Evolutionary conservation across 2,113 vertebrate genomes (phyloP).

Genomic region (Cyprinodon tularosa): DNA sequence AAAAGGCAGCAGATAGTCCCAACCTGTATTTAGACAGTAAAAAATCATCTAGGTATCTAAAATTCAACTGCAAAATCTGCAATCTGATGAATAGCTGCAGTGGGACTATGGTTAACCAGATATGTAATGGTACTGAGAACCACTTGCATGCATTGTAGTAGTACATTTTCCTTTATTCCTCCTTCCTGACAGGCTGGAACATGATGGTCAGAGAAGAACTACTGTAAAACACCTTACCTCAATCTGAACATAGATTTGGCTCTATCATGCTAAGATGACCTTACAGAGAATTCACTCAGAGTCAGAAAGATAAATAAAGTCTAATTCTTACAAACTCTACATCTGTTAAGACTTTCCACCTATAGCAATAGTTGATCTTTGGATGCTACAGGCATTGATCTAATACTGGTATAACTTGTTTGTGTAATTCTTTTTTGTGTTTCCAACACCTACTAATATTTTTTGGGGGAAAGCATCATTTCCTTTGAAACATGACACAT

Average conservation of each 20-base stretch:
- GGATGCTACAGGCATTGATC: background rate
- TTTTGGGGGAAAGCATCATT: no score
- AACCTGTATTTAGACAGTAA: constrained; percentile 31
- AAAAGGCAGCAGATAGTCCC: constrained; percentile 42
- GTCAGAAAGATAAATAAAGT: background rate
- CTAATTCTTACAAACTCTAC: background rate
- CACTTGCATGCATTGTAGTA: background rate
- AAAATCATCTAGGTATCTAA: constrained; percentile 5
- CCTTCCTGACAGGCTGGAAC: no score
- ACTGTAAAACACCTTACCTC: background rate
- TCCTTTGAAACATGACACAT: no score
- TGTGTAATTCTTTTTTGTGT: background rate
- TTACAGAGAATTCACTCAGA: no score
- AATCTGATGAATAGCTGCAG: constrained; percentile 19
- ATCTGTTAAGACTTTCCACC: background rate
- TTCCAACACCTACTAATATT: background rate
- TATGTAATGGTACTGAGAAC: constrained; percentile 14
- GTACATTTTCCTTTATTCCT: background rate
- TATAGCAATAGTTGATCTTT: background rate
- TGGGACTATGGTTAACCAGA: constrained; percentile 36
- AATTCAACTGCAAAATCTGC: constrained; percentile 14
- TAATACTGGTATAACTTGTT: background rate
- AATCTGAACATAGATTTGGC: background rate
- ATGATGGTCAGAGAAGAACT: no score
- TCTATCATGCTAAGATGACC: background rate